A percentile compares a stretch with the other conserved stretches of the same genome.
These are phyloP conservation scores for Rhinolophus sinicus DNA, from an alignment of 2,113 vertebrate species.

Conservation along the genomic window DNA sequence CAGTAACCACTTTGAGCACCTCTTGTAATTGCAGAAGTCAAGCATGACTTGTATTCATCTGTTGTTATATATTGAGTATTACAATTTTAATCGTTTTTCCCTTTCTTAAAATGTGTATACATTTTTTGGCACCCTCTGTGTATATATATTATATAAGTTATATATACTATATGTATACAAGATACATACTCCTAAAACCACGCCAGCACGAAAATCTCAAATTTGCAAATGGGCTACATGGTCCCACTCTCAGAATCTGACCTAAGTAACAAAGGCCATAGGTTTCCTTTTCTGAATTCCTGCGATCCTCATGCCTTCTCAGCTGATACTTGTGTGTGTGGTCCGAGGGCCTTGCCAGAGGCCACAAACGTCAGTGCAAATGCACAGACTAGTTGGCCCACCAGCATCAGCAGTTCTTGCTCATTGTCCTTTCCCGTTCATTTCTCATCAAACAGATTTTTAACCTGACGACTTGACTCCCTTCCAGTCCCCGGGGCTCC, in stretches of 20 bases:
- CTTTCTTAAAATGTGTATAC: no score
- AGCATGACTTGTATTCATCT: no score
- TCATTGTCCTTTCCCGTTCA: not conserved
- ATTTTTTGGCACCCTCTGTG: no score
- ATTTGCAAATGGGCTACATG: not conserved
- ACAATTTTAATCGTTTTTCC: no score
- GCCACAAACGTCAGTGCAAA: not conserved
- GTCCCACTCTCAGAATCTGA: not conserved
- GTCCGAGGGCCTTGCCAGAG: not conserved
- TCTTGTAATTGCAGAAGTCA: no score
- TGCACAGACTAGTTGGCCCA: not conserved
- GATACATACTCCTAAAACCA: not conserved
- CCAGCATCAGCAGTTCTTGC: not conserved
- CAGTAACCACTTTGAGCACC: no score
- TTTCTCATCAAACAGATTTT: not conserved
- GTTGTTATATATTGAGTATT: no score
- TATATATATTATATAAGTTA: not conserved
- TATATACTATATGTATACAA: not conserved
- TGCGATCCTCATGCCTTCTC: not conserved
- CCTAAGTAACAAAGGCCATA: not conserved
- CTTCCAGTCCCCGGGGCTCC: not conserved
- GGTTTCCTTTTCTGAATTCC: slow-evolving; percentile 21
- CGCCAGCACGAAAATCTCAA: not conserved
- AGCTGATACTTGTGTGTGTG: not conserved
- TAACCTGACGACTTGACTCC: not conserved